Percentiles rank a stretch among this genome's conserved stretches.
Evolutionary conservation across 2,888 invertebrate species (phyloP).

Genomic region (Ommatoiulus sabulosus): DNA sequence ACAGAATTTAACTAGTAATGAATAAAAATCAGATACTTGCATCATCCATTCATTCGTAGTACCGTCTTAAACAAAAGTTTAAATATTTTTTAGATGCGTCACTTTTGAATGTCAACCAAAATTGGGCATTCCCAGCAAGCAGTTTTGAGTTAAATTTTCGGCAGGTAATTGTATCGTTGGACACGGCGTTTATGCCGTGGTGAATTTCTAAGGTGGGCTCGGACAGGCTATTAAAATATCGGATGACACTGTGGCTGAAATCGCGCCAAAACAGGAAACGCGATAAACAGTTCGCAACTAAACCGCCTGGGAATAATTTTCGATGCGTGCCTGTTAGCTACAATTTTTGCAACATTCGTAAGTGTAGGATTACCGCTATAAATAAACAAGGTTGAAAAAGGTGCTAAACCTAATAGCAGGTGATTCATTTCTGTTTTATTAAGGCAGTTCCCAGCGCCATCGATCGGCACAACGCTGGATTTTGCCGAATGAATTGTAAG

Average conservation of each 20-base stretch:
- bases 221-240: background rate
- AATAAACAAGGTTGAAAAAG: slow-evolving; percentile 38
- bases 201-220: background rate
- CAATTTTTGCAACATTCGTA: background rate
- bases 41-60: too few species aligned
- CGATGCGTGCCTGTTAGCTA: background rate
- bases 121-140: background rate
- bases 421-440: slow-evolving; percentile 19
- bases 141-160: background rate
- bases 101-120: too few species aligned
- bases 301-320: slow-evolving; percentile 41
- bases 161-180: background rate
- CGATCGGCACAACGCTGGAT: background rate
- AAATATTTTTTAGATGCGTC: too few species aligned
- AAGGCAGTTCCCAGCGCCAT: background rate
- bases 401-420: slow-evolving; percentile 29
- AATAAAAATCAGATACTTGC: too few species aligned
- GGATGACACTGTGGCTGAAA: background rate
- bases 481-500: background rate
- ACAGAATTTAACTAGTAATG: too few species aligned
- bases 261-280: background rate
- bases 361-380: slow-evolving; percentile 24
- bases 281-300: background rate
- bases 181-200: background rate
- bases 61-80: too few species aligned